Evolutionary conservation across 2,797 vertebrate species (phyloP), one percentile per base, ranked within the genome.

Genomic region (Lithobates pipiens): DNA sequence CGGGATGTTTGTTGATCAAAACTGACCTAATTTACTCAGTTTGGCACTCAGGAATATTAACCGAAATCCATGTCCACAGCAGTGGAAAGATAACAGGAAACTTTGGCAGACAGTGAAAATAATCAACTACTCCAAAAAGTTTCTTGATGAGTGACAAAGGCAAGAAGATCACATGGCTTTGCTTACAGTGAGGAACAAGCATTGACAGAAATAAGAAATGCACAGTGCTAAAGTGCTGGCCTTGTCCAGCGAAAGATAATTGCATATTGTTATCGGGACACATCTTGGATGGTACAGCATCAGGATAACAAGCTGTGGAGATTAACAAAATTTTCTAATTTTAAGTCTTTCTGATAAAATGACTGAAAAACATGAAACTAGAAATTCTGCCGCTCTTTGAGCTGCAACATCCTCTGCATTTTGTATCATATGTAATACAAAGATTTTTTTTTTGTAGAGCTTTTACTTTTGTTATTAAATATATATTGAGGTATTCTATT

Each of bases 11-110:
- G 94, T 95, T 89, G 91, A 93, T 93, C 88, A 94, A 93, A 94
- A 94, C 93, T 95, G 95, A 95, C 82, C 93, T 95, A 96, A 94
- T 95, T 95, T 94, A 94, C 93, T 94, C 94, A 94, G 94, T 93
- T 97, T 97, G 96, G 96, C 96, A 97, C 98, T 99, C 98, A 99
- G 98, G 98, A 98, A 98, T 97, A 95, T 92, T 87, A 95, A 93
- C 95, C 94, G 93, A 94, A 92, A 94, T 91, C 95, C 90, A 93
- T 91, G 88, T 93, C 89, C 89, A 73, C 88, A 90, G 88, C 88
- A 61, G 89, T 91, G 87, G 90, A 92, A 90, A 86, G 83, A 70
- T 84, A 80, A 39, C 88, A 86, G 80, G 86, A 91, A 88, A 86
- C 80, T 86, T 87, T 85, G 85, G 88, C 29, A 87, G 87, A 92